Conservation (phyloP, 1,140 invertebrate species). For the Hetaerina americana region DNA sequence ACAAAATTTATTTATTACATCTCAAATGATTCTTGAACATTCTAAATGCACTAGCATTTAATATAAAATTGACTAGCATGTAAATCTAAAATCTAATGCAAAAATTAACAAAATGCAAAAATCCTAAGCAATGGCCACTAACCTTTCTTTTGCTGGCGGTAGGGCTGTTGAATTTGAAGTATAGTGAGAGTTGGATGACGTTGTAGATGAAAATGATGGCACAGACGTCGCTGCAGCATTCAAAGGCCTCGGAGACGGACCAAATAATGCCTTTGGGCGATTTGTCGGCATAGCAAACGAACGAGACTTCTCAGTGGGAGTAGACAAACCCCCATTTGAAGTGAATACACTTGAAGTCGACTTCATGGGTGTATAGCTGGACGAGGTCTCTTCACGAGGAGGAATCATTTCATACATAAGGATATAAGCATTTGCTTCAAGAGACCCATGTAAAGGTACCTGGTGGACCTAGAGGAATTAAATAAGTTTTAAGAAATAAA, state of each 20-base stretch:
- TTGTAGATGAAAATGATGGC: too few relatives aligned
- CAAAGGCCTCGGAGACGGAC: neutral
- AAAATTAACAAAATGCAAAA: too few relatives aligned
- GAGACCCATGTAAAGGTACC: neutral
- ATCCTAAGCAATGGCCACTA: neutral
- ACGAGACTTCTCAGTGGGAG: neutral
- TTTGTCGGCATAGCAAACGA: neutral
- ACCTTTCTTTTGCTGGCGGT: neutral
- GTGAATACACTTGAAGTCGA: too few relatives aligned
- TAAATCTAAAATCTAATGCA: too few relatives aligned
- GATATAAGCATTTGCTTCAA: neutral
- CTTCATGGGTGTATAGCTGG: neutral
- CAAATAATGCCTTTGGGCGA: neutral
- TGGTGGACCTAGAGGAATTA: neutral
- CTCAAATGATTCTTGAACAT: too few relatives aligned
- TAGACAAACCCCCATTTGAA: neutral
- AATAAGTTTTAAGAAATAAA: too few relatives aligned
- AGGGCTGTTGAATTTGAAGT: neutral
- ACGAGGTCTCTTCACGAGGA: neutral
- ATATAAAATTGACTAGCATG: too few relatives aligned
- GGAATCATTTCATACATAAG: neutral
- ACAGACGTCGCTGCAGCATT: neutral
- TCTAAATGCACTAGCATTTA: too few relatives aligned
- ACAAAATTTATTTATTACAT: too few relatives aligned
- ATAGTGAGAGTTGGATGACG: too few relatives aligned